A percentile compares a stretch with the other conserved stretches of the same genome.
phyloP scores from a whole-genome alignment of 2,888 invertebrate species.

The Hydropsyche betteni region DNA sequence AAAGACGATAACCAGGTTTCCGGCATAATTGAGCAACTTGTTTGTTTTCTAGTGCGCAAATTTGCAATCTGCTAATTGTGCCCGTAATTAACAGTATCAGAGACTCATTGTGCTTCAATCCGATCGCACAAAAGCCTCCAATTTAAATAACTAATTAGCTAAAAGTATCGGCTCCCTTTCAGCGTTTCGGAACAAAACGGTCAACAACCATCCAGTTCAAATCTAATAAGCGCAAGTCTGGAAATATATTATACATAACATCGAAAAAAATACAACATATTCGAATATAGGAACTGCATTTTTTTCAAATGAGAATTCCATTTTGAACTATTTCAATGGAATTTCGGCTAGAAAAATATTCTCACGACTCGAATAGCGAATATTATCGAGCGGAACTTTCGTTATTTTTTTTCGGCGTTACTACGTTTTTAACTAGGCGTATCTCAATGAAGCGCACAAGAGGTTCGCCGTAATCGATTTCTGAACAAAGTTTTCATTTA shows the following conservation, averaged over 20 bases:
- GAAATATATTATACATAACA: neutral
- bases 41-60: constrained; percentile 8
- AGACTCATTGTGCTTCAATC: constrained; percentile 19
- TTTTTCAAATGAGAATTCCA: neutral
- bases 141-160: constrained; percentile 8
- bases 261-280: neutral
- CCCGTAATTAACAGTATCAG: constrained; percentile 11
- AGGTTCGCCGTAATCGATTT: neutral
- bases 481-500: neutral
- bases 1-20: neutral
- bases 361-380: constrained; percentile 6
- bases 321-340: neutral
- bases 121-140: neutral
- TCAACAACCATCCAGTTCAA: neutral
- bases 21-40: neutral
- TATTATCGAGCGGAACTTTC: too few relatives aligned
- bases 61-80: neutral
- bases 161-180: neutral
- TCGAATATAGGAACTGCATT: neutral
- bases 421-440: too few relatives aligned
- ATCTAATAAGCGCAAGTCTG: neutral
- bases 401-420: too few relatives aligned
- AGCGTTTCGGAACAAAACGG: neutral
- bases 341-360: neutral
- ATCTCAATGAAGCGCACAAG: too few relatives aligned